phyloP scores from a whole-genome alignment of 1,140 invertebrate species.

The Cecropterus lyciades region DNA sequence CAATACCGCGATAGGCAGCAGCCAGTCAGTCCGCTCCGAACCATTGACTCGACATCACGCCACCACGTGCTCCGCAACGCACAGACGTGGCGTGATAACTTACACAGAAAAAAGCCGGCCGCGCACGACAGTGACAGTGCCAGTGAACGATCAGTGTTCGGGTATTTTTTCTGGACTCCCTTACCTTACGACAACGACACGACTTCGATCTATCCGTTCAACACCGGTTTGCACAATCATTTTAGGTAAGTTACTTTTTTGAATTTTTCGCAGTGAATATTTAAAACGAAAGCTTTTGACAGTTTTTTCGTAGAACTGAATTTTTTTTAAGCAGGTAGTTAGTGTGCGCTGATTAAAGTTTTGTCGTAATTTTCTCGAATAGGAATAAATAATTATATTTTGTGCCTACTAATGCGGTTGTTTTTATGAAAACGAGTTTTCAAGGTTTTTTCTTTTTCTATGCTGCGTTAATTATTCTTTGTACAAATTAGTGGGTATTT shows the following conservation, averaged over 20 bases:
- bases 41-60: slow-evolving; percentile 62
- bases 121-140: slow-evolving; percentile 75
- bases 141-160: slow-evolving; percentile 70
- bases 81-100: slow-evolving; percentile 65
- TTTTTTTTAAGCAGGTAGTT: too few relatives aligned
- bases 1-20: slow-evolving; percentile 30
- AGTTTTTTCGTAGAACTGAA: too few relatives aligned
- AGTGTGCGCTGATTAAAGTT: background rate
- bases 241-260: slow-evolving; percentile 55
- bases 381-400: slow-evolving; percentile 10
- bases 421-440: slow-evolving; percentile 42
- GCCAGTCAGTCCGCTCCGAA: slow-evolving; percentile 63
- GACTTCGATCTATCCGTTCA: slow-evolving; percentile 45
- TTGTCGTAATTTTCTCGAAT: slow-evolving; percentile 17
- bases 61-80: slow-evolving; percentile 47
- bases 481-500: slow-evolving; percentile 22
- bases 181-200: slow-evolving; percentile 44
- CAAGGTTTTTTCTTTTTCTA: slow-evolving; percentile 40
- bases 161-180: slow-evolving; percentile 55
- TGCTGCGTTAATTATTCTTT: slow-evolving; percentile 24
- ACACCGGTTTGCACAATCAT: slow-evolving; percentile 63
- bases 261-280: background rate
- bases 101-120: slow-evolving; percentile 61
- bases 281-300: too few relatives aligned
- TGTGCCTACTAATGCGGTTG: background rate